Percentiles rank a stretch among this genome's conserved stretches.
These are phyloP conservation scores for Crocodylus rhombifer DNA, from an alignment of 2,797 vertebrate genomes.

Conservation along the genomic window DNA sequence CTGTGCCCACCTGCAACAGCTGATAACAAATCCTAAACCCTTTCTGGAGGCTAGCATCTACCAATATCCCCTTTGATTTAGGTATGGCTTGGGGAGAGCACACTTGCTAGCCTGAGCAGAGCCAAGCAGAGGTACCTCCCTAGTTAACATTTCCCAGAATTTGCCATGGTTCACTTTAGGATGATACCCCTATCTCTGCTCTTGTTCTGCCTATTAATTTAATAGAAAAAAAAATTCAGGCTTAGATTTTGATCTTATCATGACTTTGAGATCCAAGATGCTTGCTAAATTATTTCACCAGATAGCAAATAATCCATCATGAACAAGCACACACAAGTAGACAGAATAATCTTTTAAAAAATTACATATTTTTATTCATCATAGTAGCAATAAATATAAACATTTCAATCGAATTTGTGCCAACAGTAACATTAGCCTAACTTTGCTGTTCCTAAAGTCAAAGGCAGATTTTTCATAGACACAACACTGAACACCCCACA, in stretches of 20 bases:
- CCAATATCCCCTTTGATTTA: background rate
- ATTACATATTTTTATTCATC: background rate
- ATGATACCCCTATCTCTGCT: background rate
- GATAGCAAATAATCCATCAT: background rate
- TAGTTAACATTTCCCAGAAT: too few relatives aligned
- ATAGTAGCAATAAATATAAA: background rate
- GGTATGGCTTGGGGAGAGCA: too few relatives aligned
- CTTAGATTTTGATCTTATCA: too few relatives aligned
- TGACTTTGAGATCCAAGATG: too few relatives aligned
- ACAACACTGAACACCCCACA: background rate
- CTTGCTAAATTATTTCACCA: background rate
- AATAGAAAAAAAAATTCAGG: too few relatives aligned
- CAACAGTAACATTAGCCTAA: background rate
- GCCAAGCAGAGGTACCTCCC: too few relatives aligned
- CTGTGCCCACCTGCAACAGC: too few relatives aligned
- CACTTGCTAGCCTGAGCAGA: too few relatives aligned
- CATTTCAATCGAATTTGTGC: background rate
- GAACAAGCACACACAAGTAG: background rate
- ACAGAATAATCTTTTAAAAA: background rate
- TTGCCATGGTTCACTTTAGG: too few relatives aligned
- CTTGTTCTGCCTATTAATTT: background rate
- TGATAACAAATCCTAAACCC: too few relatives aligned
- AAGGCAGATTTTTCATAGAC: background rate
- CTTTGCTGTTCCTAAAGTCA: background rate
- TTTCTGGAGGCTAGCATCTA: background rate